Base-by-base conservation (phyloP, 2,797 vertebrate genomes). In the Argentina silus region DNA sequence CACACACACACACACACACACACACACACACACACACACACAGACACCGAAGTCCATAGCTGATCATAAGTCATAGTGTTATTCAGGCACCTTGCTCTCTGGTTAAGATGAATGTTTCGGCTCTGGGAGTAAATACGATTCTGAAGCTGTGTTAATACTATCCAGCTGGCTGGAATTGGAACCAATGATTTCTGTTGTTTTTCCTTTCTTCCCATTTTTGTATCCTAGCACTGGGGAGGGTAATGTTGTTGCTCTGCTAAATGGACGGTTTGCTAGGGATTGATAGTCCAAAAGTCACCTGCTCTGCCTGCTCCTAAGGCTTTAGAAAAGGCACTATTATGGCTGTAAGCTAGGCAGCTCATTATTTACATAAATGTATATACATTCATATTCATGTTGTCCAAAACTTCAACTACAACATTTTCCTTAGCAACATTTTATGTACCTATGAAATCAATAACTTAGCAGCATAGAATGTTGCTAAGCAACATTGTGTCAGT, bases 71-170 rank as follows among this genome's bases (percentile, higher is more conserved):
- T 81, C 81, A 78, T 61, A 21, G 83, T 61, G 78, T 84, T 79
- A 85, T 77, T 83, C 51, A 0, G 72, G 72, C 76, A 80, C 61
- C 67, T 55, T 67, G 69, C 73, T 78, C n/a, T 3, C 73, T 73
- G 79, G 70, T 77, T 14, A 2, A 64, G 78, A 86, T 80, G 69
- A 81, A 87, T 85, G 81, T 69, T 74, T 76, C 67, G 50, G 43
- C 69, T 76, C 56, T 3, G 47, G 72, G 79, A 81, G 80, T 69
- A 80, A 89, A 86, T 77, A 70, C 74, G 75, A 79, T 82, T 73
- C 9, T 70, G 64, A 70, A 74, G 61, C 59, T 14, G 62, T 67
- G 47, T 79, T 81, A 74, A 84, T 80, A 85, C 81, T 55, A 78
- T 73, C 80, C 80, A 81, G 76, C 76, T 47, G 77, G 69, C 44